A percentile compares a stretch with the other conserved stretches of the same genome.
Conservation (phyloP, 2,113 vertebrate species). For the Microtus pennsylvanicus region DNA sequence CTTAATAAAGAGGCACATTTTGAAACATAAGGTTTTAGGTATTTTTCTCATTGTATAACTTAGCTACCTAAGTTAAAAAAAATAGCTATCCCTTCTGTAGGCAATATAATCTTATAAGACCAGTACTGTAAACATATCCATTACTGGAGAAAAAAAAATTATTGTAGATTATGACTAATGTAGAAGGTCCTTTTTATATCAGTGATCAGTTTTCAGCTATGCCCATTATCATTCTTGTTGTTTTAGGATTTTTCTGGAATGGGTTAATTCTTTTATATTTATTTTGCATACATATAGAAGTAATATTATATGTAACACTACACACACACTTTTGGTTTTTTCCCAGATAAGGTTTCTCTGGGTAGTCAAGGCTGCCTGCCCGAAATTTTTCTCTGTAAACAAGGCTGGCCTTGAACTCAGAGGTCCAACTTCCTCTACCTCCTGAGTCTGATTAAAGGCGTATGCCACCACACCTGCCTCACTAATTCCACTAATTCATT, state of each 20-base stretch:
- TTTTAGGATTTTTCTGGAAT: background rate
- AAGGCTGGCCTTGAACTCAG: background rate
- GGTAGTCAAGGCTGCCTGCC: fast-evolving
- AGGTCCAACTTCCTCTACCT: too few species aligned
- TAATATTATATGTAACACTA: background rate
- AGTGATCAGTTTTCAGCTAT: background rate
- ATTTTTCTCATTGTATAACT: background rate
- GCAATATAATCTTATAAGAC: background rate
- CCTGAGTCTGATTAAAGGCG: background rate
- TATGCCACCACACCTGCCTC: background rate
- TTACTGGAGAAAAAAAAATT: background rate
- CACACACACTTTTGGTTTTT: background rate
- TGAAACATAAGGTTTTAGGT: background rate
- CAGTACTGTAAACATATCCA: background rate
- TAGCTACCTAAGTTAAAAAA: background rate
- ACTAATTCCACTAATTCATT: background rate
- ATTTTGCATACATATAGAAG: background rate
- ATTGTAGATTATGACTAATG: background rate
- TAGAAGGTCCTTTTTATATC: too few species aligned
- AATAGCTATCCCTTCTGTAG: background rate
- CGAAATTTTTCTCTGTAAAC: background rate
- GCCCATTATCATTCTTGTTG: background rate
- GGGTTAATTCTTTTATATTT: background rate
- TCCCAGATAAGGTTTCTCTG: background rate
- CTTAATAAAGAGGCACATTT: background rate